Percentiles rank a stretch among this genome's conserved stretches.
Conservation (phyloP, 30 jellyfish, hydroid and myxozoan species). For the Clytia hemisphaerica region DNA sequence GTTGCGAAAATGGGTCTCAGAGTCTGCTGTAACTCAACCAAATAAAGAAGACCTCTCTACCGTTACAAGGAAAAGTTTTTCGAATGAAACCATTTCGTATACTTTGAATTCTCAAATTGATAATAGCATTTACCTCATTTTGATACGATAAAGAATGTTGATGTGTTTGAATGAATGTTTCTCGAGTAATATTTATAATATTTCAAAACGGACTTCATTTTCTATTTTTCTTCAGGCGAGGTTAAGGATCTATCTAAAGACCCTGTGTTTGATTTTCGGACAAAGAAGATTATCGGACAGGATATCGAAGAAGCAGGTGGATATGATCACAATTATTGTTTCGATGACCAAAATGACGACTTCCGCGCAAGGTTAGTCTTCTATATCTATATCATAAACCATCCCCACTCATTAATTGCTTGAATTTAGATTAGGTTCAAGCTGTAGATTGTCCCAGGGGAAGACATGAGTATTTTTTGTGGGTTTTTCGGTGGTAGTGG, state of each 20-base stretch:
- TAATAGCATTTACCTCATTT: no score
- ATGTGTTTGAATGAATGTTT: no score
- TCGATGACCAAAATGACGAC: constrained; percentile 23
- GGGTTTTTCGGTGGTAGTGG: not conserved
- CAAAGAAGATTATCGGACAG: constrained; percentile 44
- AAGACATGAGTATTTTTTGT: not conserved
- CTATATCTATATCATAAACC: not conserved
- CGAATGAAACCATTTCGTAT: no score
- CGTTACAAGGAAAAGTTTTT: no score
- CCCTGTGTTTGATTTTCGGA: constrained; percentile 47
- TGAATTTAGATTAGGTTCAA: not conserved
- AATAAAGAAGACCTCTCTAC: no score
- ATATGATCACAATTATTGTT: constrained; percentile 71
- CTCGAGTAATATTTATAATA: no score
- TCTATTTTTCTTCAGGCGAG: constrained; percentile 43
- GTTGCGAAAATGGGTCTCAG: no score
- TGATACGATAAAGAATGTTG: no score
- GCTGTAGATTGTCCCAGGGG: not conserved
- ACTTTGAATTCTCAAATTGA: no score
- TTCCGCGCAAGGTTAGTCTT: constrained; percentile 63
- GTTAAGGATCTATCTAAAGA: constrained; percentile 42
- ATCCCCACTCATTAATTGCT: not conserved
- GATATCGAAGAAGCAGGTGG: constrained; percentile 42
- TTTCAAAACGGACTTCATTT: not conserved
- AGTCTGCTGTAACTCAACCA: no score